Conservation (phyloP, 2,797 vertebrate species). For the Pelochelys cantorii region DNA sequence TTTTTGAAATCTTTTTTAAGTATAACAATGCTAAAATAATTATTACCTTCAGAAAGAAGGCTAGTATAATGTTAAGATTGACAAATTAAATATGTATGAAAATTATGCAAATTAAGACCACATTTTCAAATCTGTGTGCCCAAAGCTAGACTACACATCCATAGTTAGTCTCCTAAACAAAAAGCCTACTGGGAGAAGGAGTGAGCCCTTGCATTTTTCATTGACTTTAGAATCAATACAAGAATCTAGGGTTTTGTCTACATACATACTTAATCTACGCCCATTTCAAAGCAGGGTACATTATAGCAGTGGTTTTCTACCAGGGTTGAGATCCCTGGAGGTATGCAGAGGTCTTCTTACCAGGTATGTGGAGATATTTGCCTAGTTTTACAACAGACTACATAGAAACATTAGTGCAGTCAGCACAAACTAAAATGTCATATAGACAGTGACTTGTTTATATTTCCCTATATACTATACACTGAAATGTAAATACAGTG, state of each 20-base stretch:
- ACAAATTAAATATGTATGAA: neutral
- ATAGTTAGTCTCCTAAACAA: neutral
- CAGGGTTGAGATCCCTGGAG: too few relatives aligned
- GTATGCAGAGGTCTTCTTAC: too few relatives aligned
- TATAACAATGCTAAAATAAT: neutral
- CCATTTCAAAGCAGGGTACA: neutral
- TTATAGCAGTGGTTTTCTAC: too few relatives aligned
- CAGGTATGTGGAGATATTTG: too few relatives aligned
- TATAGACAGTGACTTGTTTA: too few relatives aligned
- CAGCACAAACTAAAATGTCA: too few relatives aligned
- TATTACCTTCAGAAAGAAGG: neutral
- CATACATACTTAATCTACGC: neutral
- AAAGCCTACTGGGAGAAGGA: neutral
- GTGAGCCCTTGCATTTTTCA: neutral
- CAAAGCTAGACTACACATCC: slow-evolving; percentile 1
- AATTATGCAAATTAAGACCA: fast-evolving
- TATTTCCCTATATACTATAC: too few relatives aligned
- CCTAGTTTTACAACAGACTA: too few relatives aligned
- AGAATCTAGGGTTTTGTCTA: neutral
- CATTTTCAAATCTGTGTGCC: neutral
- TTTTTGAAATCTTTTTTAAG: neutral
- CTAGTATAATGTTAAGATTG: neutral
- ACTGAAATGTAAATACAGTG: too few relatives aligned
- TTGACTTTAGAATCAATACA: neutral
- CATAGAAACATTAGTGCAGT: too few relatives aligned